Base-by-base conservation (phyloP, 2,797 vertebrate genomes). In the Dendrocincla fuliginosa region DNA sequence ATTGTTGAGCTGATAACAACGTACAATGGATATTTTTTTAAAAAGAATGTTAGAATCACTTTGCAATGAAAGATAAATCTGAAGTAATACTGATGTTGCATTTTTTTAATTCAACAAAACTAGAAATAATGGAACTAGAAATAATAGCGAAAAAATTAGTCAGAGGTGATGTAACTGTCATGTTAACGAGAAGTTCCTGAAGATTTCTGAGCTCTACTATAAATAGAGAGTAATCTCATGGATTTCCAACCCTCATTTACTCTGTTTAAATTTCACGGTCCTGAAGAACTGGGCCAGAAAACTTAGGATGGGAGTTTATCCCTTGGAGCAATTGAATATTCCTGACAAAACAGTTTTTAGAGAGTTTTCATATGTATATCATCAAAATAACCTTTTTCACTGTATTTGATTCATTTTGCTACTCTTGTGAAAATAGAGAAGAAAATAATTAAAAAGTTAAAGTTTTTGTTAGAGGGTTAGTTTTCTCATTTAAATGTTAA, bases 141-240 rank as follows among this genome's bases (percentile, higher is more conserved):
- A 76, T 74, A 88, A 83, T 83, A 83, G 49, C 47, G 57, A 46
- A 78, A 93, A 19, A 89, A 70, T 84, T 90, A 70, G 94, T 91
- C 70, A 76, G 41, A 76, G 52, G 55, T 88, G 83, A 90, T 79
- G 44, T 73, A 81, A 69, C 18, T 91, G 69, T 81, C 81, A 37
- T 50, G 41, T 76, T 88, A 74, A 84, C 87, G 67, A 84, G 74
- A 91, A 84, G 9, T 79, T 42, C 70, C 49, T 79, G 56, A 95
- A 76, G 59, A 76, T 89, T 77, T 63, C 44, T 75, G 77, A 84
- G 35, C 55, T 90, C 44, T 93, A 12, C 56, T 88, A 55, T 61
- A 87, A 92, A 92, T 55, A 85, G 53, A 59, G n/a, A 39, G n/a
- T 41, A 59, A 70, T 90, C 50, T 78, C 23, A 41, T 35, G 33